Evolutionary conservation across 2,797 vertebrate species (phyloP), one percentile per base, ranked within the genome.

Genomic region (Cyclura pinguis): DNA sequence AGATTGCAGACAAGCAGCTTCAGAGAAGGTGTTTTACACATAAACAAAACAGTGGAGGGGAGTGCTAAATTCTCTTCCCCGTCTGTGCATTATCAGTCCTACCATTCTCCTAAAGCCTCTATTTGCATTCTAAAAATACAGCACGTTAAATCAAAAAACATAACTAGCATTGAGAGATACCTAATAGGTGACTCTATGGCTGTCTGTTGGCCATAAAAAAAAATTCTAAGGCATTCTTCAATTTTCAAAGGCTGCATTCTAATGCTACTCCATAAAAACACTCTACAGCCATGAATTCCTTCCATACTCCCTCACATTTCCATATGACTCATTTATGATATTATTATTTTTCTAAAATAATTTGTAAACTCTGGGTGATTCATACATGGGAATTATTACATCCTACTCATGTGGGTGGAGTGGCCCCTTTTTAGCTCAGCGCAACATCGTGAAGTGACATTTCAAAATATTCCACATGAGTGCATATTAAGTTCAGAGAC

Each of bases 261-360:
- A 90, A 84, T 42, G 0, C 2, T 67, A 85, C 10, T 82, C 52
- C 32, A 73, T 85, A 42, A 29, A 92, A 85, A 91, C 87, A 6
- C 3, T 89, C 29, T 69, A 13, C 50, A 22, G 62, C 24, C 10
- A 47, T 0, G 10, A 12, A 90, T 92, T 78, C 89, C 2, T 73
- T 88, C 80, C 20, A 24, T 74, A 32, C 84, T 16, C 1, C 22
- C 84, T 69, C 55, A 1, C 86, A n/a, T 69, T 91, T 10, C 32
- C 69, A 22, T 92, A 67, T 0, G 2, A 80, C 0, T 85, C 24
- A 73, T 83, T 91, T 93, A 80, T 4, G 0, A 9, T 92, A 20
- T 35, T 91, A 78, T 86, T 90, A 73, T 86, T 91, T 93, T 88
- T 83, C 88, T 50, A 47, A 69, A 90, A 83, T 72, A 0, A 83